Conservation (phyloP, 2,888 invertebrate species). For the Machimus atricapillus region DNA sequence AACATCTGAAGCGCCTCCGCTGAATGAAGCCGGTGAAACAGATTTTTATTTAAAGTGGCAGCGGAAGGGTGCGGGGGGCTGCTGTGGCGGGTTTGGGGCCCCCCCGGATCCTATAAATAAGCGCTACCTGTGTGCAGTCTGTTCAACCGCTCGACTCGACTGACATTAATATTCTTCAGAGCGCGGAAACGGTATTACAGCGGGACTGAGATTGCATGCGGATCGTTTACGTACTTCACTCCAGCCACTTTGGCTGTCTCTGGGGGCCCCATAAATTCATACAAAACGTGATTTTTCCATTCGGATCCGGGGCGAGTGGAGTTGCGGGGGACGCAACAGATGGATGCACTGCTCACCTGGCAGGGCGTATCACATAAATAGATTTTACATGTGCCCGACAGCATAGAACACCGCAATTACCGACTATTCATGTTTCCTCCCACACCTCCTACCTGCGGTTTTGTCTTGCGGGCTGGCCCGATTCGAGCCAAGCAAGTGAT, state of each 20-base stretch:
- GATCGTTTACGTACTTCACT: background rate
- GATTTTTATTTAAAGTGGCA: background rate
- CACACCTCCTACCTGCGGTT: constrained; percentile 17
- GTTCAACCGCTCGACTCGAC: background rate
- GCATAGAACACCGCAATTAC: constrained; percentile 32
- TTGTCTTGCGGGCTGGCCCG: constrained; percentile 16
- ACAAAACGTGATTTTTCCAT: constrained; percentile 25
- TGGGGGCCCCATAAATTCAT: constrained; percentile 2
- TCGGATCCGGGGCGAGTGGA: background rate
- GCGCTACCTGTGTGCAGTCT: background rate
- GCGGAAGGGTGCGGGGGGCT: background rate
- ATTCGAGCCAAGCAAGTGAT: background rate
- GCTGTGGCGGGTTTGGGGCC: background rate
- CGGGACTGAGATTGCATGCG: background rate
- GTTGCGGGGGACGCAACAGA: constrained; percentile 6
- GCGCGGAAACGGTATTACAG: constrained; percentile 3
- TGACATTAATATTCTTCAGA: constrained; percentile 5
- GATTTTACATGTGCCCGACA: constrained; percentile 24
- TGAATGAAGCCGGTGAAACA: background rate
- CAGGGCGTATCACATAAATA: background rate
- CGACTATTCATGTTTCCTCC: constrained; percentile 21
- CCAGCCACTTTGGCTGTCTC: background rate
- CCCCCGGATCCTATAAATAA: background rate
- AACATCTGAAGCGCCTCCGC: background rate
- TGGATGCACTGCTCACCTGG: background rate